Percentiles rank a stretch among this genome's conserved stretches.
Conservation (phyloP, 2,888 invertebrate species). For the Callyntrura sp. region DNA sequence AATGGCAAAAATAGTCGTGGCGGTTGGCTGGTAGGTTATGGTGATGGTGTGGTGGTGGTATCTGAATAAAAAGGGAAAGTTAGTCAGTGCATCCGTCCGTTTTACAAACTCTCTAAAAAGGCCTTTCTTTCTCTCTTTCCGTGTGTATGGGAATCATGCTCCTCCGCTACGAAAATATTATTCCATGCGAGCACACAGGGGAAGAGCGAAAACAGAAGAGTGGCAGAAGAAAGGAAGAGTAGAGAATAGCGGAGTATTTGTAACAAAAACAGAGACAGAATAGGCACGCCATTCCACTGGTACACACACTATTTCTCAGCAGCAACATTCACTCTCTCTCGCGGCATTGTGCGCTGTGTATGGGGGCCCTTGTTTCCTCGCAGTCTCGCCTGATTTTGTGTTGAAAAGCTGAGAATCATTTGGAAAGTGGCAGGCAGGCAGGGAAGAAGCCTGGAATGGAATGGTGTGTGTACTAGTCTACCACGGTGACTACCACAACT, state of each 20-base stretch:
- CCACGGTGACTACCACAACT: conserved; percentile 69
- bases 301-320: no score
- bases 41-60: conserved; percentile 33
- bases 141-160: conserved; percentile 22
- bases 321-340: conserved; percentile 28
- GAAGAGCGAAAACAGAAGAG: neutral
- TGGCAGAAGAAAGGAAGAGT: conserved; percentile 27
- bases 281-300: conserved; percentile 12
- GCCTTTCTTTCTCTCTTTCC: no score
- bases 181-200: conserved; percentile 42
- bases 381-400: conserved; percentile 33
- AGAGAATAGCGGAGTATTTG: conserved; percentile 22
- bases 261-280: neutral
- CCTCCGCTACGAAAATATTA: conserved; percentile 65
- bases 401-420: conserved; percentile 53
- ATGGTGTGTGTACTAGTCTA: conserved; percentile 63
- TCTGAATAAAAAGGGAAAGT: conserved; percentile 64
- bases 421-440: conserved; percentile 64
- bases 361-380: conserved; percentile 28
- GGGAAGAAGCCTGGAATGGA: conserved; percentile 56
- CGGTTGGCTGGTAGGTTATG: neutral
- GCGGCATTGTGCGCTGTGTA: conserved; percentile 33
- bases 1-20: neutral
- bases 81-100: conserved; percentile 62
- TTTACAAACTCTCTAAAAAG: conserved; percentile 56